These are phyloP conservation scores for Athripsodes cinereus DNA, from an alignment of 2,888 invertebrate genomes.

Conservation along the genomic window DNA sequence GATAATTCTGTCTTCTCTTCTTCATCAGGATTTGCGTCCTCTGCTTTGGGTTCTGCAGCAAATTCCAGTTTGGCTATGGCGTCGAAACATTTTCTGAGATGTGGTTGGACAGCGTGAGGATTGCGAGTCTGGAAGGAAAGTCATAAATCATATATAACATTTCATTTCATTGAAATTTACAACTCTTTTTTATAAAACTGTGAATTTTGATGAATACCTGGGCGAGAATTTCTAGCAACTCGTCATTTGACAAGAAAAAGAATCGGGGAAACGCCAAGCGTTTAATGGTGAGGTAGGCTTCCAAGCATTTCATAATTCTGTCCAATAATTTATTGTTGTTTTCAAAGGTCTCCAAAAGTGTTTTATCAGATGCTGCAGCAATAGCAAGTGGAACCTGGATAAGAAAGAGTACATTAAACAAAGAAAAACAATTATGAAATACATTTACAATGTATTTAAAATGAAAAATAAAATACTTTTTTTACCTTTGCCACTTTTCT, in stretches of 20 bases:
- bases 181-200: neutral
- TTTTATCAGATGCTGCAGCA: slow-evolving; percentile 69
- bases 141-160: neutral
- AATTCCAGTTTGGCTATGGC: slow-evolving; percentile 75
- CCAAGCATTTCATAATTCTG: slow-evolving; percentile 84
- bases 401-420: too few relatives aligned
- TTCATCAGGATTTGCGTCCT: slow-evolving; percentile 30
- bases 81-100: slow-evolving; percentile 85
- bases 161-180: too few relatives aligned
- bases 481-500: slow-evolving; percentile 68
- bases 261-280: slow-evolving; percentile 78
- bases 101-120: slow-evolving; percentile 85
- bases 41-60: slow-evolving; percentile 37
- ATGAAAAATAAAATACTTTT: too few relatives aligned
- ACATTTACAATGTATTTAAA: too few relatives aligned
- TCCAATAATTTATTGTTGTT: slow-evolving; percentile 76
- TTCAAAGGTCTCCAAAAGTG: slow-evolving; percentile 60
- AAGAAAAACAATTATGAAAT: neutral
- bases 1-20: slow-evolving; percentile 48
- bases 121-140: slow-evolving; percentile 62
- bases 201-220: slow-evolving; percentile 55
- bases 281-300: slow-evolving; percentile 83
- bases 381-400: slow-evolving; percentile 68
- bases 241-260: slow-evolving; percentile 87
- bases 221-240: slow-evolving; percentile 83